Base-by-base conservation (phyloP, 2,888 invertebrate species). In the Lymantria monacha region DNA sequence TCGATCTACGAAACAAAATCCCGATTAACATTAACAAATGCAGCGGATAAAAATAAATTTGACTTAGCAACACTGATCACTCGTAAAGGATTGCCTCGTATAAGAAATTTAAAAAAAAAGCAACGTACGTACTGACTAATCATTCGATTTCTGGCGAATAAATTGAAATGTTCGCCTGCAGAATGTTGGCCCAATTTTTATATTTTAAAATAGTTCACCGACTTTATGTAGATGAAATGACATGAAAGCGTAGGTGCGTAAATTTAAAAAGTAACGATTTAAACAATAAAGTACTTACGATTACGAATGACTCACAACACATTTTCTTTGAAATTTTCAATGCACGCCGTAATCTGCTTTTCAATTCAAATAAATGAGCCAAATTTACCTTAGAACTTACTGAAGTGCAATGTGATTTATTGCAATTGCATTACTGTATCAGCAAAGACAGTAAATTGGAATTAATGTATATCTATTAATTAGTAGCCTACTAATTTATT, bases 241-340 rank as follows among this genome's bases (percentile, higher is more conserved):
- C 53, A 66, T 50, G 57, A 49, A n/a, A 22, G 22, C 48, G 42
- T 50, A 51, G 22, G 46, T 52, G 56, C 58, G 55, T 68, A 68
- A 68, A 68, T 67, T 63, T 61, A 51, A 63, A 52, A 56, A 55
- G 67, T 65, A 69, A 69, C 53, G 65, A 57, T 56, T 52, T 48
- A 45, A 50, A 65, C 65, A 65, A 68, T 63, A 68, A 56, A 53
- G 61, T 59, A 67, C 22, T 56, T 61, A 65, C 58, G 49, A 48
- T n/a, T 62, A 44, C n/a, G 37, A 40, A 44, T 68, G 66, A 66
- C 42, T 66, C 66, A 69, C 53, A 51, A n/a, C n/a, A n/a, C n/a
- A 50, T 44, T 61, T 65, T 69, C 63, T 49, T 61, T 55, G 63
- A 65, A 69, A 63, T 46, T 44, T 43, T 59, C 56, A 36, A 53